Percentiles rank a stretch among this genome's conserved stretches.
phyloP scores from a whole-genome alignment of 2,113 vertebrate species.

The Rhodinocichla rosea region DNA sequence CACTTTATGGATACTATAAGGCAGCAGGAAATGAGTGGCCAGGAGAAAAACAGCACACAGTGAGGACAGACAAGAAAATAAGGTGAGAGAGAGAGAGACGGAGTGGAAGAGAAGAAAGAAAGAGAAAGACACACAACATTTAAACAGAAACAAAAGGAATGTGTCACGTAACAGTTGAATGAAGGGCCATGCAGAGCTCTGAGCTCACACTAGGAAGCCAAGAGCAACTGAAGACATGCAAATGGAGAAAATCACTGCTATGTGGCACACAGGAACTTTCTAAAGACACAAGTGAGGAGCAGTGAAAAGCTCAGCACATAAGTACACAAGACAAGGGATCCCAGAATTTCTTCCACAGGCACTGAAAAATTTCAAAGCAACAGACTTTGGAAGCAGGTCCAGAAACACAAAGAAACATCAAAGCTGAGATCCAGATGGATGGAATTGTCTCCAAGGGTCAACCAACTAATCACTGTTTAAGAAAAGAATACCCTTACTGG shows the following conservation, averaged over 20 bases:
- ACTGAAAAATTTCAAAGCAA: background rate
- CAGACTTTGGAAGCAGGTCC: background rate
- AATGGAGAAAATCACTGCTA: background rate
- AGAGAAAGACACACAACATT: constrained; percentile 73
- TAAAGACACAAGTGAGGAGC: background rate
- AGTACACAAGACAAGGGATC: background rate
- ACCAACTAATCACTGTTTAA: background rate
- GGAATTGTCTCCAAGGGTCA: background rate
- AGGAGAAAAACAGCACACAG: constrained; percentile 69
- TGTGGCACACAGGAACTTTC: background rate
- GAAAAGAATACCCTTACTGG: background rate
- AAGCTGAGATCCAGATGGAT: background rate
- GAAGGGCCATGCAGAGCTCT: constrained; percentile 61
- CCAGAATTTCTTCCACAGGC: background rate
- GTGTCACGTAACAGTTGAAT: constrained; percentile 57
- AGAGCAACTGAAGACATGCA: constrained; percentile 59
- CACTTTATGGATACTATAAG: constrained; percentile 95
- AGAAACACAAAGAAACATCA: background rate
- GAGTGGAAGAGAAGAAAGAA: constrained; percentile 41
- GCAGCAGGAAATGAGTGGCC: constrained; percentile 75
- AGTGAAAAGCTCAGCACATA: background rate
- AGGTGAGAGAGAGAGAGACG: background rate
- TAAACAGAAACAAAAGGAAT: constrained; percentile 76
- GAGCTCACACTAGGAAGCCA: constrained; percentile 33
- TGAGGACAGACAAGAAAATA: constrained; percentile 71